phyloP scores from a whole-genome alignment of 1,140 invertebrate genomes.

The Achroia grisella region DNA sequence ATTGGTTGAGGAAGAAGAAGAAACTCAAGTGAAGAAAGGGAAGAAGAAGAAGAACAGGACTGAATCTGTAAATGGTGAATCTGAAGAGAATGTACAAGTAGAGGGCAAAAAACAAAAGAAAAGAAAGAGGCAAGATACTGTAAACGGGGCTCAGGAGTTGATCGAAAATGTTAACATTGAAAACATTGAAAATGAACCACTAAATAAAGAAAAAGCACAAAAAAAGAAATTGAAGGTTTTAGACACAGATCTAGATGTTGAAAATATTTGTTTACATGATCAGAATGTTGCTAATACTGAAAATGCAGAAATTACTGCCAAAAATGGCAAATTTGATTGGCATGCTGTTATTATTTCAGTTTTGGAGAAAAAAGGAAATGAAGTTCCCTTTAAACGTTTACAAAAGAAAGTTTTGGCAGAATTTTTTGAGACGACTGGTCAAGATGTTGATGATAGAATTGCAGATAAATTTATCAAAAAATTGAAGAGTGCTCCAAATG shows the following conservation, averaged over 20 bases:
- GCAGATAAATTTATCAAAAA: constrained; percentile 69
- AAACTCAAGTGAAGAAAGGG: constrained; percentile 43
- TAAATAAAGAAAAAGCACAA: constrained; percentile 24
- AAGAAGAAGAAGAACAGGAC: constrained; percentile 62
- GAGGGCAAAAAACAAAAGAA: constrained; percentile 57
- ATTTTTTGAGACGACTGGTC: constrained; percentile 54
- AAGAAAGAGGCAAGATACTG: constrained; percentile 59
- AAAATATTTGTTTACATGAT: constrained; percentile 54
- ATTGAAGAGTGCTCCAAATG: constrained; percentile 62
- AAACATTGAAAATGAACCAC: constrained; percentile 19
- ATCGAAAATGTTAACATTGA: constrained; percentile 16
- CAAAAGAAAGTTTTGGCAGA: constrained; percentile 63
- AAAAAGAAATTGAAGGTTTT: constrained; percentile 49
- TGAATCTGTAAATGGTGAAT: constrained; percentile 34
- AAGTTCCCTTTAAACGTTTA: constrained; percentile 58
- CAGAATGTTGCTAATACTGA: constrained; percentile 59
- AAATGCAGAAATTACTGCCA: constrained; percentile 18
- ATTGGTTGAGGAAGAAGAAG: constrained; percentile 31
- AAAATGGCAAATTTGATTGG: constrained; percentile 57
- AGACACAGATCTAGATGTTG: constrained; percentile 27
- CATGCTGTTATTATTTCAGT: constrained; percentile 59
- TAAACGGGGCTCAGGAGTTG: constrained; percentile 22
- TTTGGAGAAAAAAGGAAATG: constrained; percentile 59
- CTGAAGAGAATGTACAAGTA: constrained; percentile 16
- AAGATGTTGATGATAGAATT: constrained; percentile 62